Percentiles rank a stretch among this genome's conserved stretches.
Evolutionary conservation across 2,797 vertebrate genomes (phyloP).

Genomic region (Molossus alvarezi): DNA sequence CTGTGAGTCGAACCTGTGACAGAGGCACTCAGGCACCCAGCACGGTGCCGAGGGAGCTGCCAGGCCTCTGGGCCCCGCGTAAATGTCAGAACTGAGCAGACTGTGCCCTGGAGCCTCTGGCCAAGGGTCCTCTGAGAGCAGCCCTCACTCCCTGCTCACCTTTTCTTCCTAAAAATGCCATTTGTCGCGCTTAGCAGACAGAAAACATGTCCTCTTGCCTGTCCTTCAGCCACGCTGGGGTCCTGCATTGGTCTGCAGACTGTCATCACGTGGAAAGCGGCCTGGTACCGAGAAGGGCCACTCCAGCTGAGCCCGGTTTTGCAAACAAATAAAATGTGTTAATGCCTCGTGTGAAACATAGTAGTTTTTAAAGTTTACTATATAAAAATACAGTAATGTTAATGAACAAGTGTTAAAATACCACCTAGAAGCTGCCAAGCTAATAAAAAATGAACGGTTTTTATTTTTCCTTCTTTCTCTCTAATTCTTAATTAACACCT

Average conservation of each 20-base stretch:
- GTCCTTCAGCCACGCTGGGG: neutral
- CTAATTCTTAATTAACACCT: neutral
- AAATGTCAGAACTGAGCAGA: neutral
- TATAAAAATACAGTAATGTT: neutral
- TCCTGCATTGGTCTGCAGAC: neutral
- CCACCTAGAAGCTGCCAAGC: neutral
- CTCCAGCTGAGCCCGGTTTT: neutral
- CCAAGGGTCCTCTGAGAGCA: neutral
- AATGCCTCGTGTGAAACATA: neutral
- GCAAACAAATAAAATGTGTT: neutral
- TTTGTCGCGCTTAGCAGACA: neutral
- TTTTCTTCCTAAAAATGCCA: neutral
- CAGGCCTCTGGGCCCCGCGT: neutral
- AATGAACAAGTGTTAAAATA: neutral
- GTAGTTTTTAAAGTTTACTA: neutral
- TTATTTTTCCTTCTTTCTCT: neutral
- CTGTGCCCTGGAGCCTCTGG: neutral
- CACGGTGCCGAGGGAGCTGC: too few relatives aligned
- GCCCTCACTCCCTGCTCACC: neutral
- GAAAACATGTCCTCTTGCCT: neutral
- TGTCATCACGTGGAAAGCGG: too few relatives aligned
- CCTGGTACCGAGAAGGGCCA: accelerated
- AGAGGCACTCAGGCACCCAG: accelerated
- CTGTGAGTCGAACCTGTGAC: accelerated
- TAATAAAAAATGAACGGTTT: neutral